phyloP scores from a whole-genome alignment of 2,888 invertebrate species.

The Adelognathus sp. region DNA sequence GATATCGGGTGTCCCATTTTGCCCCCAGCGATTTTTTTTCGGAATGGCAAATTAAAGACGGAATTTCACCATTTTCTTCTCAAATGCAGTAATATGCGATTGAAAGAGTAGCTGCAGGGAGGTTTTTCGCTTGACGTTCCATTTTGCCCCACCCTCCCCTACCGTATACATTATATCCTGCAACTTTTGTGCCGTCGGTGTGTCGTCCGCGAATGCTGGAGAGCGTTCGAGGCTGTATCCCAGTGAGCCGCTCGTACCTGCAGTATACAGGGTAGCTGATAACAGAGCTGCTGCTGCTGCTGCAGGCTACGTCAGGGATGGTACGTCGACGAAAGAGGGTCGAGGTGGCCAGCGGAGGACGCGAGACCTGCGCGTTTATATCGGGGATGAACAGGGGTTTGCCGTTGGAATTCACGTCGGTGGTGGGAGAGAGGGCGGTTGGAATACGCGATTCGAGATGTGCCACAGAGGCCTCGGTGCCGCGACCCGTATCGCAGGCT shows the following conservation, averaged over 20 bases:
- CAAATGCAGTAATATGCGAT: too few species aligned
- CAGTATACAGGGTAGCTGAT: background rate
- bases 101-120: too few species aligned
- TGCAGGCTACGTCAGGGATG: conserved; percentile 20
- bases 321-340: conserved; percentile 21
- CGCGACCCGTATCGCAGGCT: conserved; percentile 64
- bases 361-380: conserved; percentile 59
- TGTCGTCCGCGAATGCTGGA: conserved; percentile 8
- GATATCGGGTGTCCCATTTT: too few species aligned
- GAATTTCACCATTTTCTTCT: too few species aligned
- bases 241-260: conserved; percentile 4
- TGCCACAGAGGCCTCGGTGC: conserved; percentile 54
- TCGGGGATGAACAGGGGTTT: conserved; percentile 24
- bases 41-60: too few species aligned
- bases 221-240: background rate
- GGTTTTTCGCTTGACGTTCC: too few species aligned
- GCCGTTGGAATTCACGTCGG: conserved; percentile 34
- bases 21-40: too few species aligned
- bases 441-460: conserved; percentile 25
- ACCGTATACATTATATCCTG: background rate
- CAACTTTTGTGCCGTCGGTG: background rate
- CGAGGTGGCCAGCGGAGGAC: conserved; percentile 26
- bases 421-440: conserved; percentile 15
- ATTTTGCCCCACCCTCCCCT: too few species aligned
- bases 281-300: too few species aligned